Evolutionary conservation across 1,140 invertebrate genomes (phyloP), one percentile per base, ranked within the genome.

Genomic region (Goniozus legneri): DNA sequence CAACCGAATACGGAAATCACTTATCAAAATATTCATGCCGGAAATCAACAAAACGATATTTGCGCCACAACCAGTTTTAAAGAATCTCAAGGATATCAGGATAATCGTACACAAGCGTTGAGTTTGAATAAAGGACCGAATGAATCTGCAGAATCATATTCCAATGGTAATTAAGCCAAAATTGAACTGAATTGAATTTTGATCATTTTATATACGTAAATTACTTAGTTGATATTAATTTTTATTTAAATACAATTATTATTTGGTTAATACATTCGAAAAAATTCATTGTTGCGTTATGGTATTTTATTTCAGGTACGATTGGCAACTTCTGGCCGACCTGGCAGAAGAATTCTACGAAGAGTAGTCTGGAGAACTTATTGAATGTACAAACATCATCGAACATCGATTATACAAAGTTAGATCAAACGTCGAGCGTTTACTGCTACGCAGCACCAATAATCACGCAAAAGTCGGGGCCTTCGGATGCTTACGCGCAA

Each of bases 401-500:
- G 7, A 51, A 54, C 14, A 38, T 65, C 12, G 59, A 69, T 47
- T 59, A 65, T 13, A 20, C 64, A 2, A 72, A 68, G 42, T 22
- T 67, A 16, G 56, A 64, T 35, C 63, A 70, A 27, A 72, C 67
- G 0, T 63, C 60, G 14, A 64, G 67, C 21, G 67, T 70, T 8
- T 65, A 68, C 30, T 67, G 61, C 47, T 66, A 67, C 32, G 40
- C 50, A 19, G 52, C 63, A 1, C 66, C 66, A 3, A 54, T 70
- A 4, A 54, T 64, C n/a, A 56, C 65, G 3, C 55, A 62, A 13
- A 51, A 39, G 27, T 38, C 35, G 31, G 18, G 32, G 7, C 37
- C 35, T 10, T 42, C 47, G 16, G n/a, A 21, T 40, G 6, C 32
- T 35, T 14, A 56, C n/a, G 52, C 50, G 12, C 42, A 52, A 50